Base-by-base conservation (phyloP, 2,113 vertebrate species). In the Aleadryas rufinucha region DNA sequence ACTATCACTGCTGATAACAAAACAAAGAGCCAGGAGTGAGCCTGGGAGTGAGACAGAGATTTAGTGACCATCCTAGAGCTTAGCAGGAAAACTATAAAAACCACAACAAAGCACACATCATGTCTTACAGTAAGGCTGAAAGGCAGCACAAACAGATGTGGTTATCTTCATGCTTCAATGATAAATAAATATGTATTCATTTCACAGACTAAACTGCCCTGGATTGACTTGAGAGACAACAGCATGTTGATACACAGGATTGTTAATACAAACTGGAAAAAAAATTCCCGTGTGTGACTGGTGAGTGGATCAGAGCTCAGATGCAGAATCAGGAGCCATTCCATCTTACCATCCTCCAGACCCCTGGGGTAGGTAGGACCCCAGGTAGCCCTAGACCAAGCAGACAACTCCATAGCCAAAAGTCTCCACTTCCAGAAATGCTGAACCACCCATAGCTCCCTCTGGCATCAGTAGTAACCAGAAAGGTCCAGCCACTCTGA, bases 281-380 rank as follows among this genome's bases (percentile, higher is more conserved):
- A 49, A 31, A 26, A 12, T 7, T 1, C 19, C 16, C 12, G 22
- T n/a, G 6, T 19, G 57, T 31, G 68, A 12, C 44, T 37, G 57
- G 22, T 28, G 68, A 22, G 19, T 4, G 28, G 19, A 23, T 45
- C 26, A 33, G 63, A 56, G 14, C 35, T 37, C 2, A 1, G 28
- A 11, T 21, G n/a, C n/a, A 75, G 76, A 65, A 44, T n/a, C 30
- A 57, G 57, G 9, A 76, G 7, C 39, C 24, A 13, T 45, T 42
- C 47, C 3, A 9, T 13, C 26, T 45, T 30, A 53, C 30, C 11
- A 18, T 17, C 8, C 49, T n/a, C 10, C 54, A 56, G 16, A 35
- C 14, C 26, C 19, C 4, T 1, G 2, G 13, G 13, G 7, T 14
- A n/a, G 6, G 15, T 10, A 41, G 56, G 42, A n/a, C 5, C 13